Evolutionary conservation across 2,113 vertebrate genomes (phyloP).

Genomic region (Dascyllus trimaculatus): DNA sequence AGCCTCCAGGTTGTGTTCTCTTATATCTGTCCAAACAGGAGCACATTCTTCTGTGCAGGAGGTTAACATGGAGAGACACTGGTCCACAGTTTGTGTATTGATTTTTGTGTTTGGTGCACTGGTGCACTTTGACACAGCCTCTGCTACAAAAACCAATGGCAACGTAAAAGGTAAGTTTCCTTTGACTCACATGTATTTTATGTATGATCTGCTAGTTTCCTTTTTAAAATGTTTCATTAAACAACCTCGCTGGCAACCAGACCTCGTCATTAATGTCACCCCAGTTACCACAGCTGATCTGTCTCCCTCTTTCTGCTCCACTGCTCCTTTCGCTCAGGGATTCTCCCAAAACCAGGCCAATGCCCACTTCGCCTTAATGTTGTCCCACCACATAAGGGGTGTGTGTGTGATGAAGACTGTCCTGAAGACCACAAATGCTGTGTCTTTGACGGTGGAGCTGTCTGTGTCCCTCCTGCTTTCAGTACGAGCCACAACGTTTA

Average conservation of each 20-base stretch:
- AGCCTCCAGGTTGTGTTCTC: constrained; percentile 32
- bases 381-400: constrained; percentile 67
- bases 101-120: constrained; percentile 43
- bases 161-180: constrained; percentile 38
- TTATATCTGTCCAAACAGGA: constrained; percentile 45
- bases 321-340: constrained; percentile 24
- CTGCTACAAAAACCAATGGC: background rate
- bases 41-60: constrained; percentile 43
- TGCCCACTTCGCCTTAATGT: constrained; percentile 71
- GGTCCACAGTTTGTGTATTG: constrained; percentile 48
- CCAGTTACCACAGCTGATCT: constrained; percentile 1
- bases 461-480: constrained; percentile 79
- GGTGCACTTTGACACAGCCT: constrained; percentile 26
- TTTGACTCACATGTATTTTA: constrained; percentile 12
- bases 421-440: constrained; percentile 74
- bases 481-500: constrained; percentile 58
- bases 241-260: background rate
- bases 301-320: constrained; percentile 15
- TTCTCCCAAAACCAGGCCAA: constrained; percentile 61
- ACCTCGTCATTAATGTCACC: background rate
- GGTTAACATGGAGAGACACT: constrained; percentile 56
- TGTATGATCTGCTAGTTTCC: background rate
- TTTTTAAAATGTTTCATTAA: background rate
- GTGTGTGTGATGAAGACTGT: constrained; percentile 75
- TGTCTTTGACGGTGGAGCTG: constrained; percentile 71